A percentile compares a stretch with the other conserved stretches of the same genome.
These are phyloP conservation scores for Furcifer pardalis DNA, from an alignment of 2,797 vertebrate genomes.

Conservation along the genomic window DNA sequence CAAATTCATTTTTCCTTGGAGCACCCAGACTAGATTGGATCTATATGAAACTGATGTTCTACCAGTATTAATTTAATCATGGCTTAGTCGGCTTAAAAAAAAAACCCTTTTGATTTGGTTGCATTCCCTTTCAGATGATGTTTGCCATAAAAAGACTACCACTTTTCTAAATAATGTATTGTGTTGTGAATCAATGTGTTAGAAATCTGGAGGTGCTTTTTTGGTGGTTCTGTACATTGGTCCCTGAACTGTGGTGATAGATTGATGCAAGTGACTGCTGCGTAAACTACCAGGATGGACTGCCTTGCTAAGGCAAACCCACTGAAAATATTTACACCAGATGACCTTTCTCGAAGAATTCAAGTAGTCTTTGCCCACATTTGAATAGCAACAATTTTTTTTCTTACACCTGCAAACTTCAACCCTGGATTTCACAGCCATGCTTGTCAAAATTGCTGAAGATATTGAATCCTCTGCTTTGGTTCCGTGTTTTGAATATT, in stretches of 20 bases:
- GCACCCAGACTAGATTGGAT: constrained; percentile 8
- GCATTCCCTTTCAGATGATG: background rate
- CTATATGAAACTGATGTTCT: constrained; percentile 30
- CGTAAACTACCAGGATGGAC: constrained; percentile 8
- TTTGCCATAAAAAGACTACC: background rate
- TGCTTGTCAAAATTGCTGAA: constrained; percentile 42
- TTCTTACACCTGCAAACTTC: constrained; percentile 35
- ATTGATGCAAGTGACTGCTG: constrained; percentile 3
- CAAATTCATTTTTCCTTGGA: constrained; percentile 1
- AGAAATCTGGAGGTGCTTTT: constrained; percentile 7
- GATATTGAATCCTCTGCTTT: constrained; percentile 48
- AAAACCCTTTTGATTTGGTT: constrained; percentile 6
- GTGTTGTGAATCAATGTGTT: constrained; percentile 26
- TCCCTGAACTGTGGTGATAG: background rate
- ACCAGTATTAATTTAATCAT: constrained; percentile 57
- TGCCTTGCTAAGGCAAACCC: background rate
- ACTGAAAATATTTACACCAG: constrained; percentile 28
- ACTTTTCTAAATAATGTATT: constrained; percentile 14
- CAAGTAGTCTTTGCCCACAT: constrained; percentile 34
- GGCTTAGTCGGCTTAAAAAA: constrained; percentile 26
- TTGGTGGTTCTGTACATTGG: background rate
- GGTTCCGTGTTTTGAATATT: background rate
- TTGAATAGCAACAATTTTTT: constrained; percentile 29
- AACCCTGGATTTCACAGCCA: constrained; percentile 47
- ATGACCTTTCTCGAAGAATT: background rate